Percentiles rank a stretch among this genome's conserved stretches.
Evolutionary conservation across 2,888 invertebrate species (phyloP).

Genomic region (Agrilus biguttatus): DNA sequence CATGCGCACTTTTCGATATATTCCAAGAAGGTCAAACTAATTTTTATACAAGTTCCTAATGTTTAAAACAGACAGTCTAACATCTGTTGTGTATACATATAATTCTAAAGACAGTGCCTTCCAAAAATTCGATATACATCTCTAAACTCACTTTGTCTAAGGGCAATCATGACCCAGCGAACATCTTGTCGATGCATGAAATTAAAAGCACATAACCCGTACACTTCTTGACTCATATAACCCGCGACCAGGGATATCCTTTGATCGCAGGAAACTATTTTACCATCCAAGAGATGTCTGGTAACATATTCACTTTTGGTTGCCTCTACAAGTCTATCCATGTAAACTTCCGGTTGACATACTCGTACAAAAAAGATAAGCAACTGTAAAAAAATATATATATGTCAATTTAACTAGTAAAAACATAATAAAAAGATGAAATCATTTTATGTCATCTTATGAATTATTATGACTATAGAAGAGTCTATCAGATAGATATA

Average conservation of each 20-base stretch:
- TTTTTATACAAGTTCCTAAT: too few species aligned
- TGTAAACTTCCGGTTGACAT: conserved; percentile 53
- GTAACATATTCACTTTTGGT: conserved; percentile 79
- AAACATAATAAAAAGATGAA: too few species aligned
- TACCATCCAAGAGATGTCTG: conserved; percentile 75
- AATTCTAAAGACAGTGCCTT: too few species aligned
- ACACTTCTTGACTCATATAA: conserved; percentile 78
- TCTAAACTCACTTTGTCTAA: conserved; percentile 58
- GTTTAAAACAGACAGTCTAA: too few species aligned
- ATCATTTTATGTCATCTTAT: too few species aligned
- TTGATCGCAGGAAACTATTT: conserved; percentile 82
- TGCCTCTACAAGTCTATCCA: conserved; percentile 49
- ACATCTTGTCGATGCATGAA: conserved; percentile 86
- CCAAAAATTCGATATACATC: conserved; percentile 2
- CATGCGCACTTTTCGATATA: too few species aligned
- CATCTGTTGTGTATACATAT: too few species aligned
- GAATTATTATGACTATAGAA: too few species aligned
- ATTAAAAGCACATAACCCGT: conserved; percentile 74
- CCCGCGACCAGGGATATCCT: conserved; percentile 80
- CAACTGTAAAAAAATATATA: conserved; percentile 26
- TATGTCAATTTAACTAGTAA: too few species aligned
- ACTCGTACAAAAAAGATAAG: conserved; percentile 63
- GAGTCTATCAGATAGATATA: too few species aligned
- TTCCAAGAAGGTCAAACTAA: too few species aligned
- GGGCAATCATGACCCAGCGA: conserved; percentile 74